Base-by-base conservation (phyloP, 2,888 invertebrate species). In the Apantesis nais region DNA sequence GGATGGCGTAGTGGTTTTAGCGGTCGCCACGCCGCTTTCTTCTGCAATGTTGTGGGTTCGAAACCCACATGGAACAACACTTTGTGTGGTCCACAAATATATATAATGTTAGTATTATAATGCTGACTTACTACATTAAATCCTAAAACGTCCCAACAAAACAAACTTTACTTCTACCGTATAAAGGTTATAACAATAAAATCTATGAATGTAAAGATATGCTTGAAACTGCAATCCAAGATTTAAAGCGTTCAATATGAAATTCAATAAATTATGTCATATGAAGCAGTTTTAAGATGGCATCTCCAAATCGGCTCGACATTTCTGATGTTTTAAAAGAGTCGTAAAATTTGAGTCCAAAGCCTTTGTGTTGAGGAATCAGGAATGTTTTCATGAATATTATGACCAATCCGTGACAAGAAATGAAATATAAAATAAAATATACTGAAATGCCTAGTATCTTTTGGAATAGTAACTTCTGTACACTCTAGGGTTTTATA, bases 71-170 rank as follows among this genome's bases (percentile, higher is more conserved):
- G n/a, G n/a, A n/a, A n/a, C n/a, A n/a, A n/a, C n/a, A n/a, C n/a
- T n/a, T n/a, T n/a, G n/a, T n/a, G n/a, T n/a, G n/a, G n/a, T n/a
- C n/a, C n/a, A n/a, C n/a, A n/a, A n/a, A n/a, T n/a, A n/a, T n/a
- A n/a, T n/a, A n/a, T n/a, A n/a, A n/a, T n/a, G n/a, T n/a, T n/a
- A n/a, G n/a, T n/a, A n/a, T 89, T 88, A 87, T 85, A 87, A 78
- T 85, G 92, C 90, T 91, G 91, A 93, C 81, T 93, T 92, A 93
- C 85, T 80, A 83, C 79, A 78, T 76, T 78, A 81, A 79, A 78
- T 78, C 78, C 79, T 34, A 67, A 81, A 76, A 73, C 81, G 80
- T 81, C 80, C 66, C 9, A 60, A 62, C 65, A 77, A 74, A 72
- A 70, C 74, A 68, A 72, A 77, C 80, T 77, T 74, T 86, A 76